These are phyloP conservation scores for Drosophila chauvacae DNA, from an alignment of 1,140 invertebrate genomes.

Conservation along the genomic window DNA sequence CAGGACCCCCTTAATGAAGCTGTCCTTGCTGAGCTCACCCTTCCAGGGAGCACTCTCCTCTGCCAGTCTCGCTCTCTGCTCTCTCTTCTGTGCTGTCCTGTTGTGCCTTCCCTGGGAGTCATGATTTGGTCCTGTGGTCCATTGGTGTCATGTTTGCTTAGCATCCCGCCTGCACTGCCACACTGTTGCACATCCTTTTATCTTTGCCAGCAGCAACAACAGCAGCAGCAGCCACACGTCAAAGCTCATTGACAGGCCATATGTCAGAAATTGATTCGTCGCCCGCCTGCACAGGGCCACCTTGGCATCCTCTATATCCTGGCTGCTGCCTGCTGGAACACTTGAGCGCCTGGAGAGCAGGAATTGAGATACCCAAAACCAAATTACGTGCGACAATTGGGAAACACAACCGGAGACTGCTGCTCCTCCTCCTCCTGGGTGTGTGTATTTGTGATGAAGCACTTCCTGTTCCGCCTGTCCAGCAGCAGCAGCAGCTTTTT, in stretches of 20 bases:
- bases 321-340: background rate
- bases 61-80: background rate
- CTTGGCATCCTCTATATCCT: slow-evolving; percentile 1
- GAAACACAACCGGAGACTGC: background rate
- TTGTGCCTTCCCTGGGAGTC: background rate
- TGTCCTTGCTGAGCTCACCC: slow-evolving; percentile 10
- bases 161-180: slow-evolving; percentile 11
- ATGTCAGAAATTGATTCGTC: slow-evolving; percentile 59
- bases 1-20: slow-evolving; percentile 59
- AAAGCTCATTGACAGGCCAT: slow-evolving; percentile 57
- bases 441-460: slow-evolving; percentile 22
- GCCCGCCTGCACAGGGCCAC: slow-evolving; percentile 15
- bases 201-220: slow-evolving; percentile 17
- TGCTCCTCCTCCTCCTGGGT: background rate
- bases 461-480: slow-evolving; percentile 37
- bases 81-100: slow-evolving; percentile 1
- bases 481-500: slow-evolving; percentile 6
- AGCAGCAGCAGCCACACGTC: slow-evolving; percentile 31
- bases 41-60: background rate
- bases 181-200: slow-evolving; percentile 47
- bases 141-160: slow-evolving; percentile 48
- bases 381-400: slow-evolving; percentile 51
- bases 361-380: slow-evolving; percentile 50
- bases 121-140: slow-evolving; percentile 39
- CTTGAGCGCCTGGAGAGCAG: slow-evolving; percentile 18